phyloP scores from a whole-genome alignment of 2,888 invertebrate genomes.

The Lepetodrilus schrolli region DNA sequence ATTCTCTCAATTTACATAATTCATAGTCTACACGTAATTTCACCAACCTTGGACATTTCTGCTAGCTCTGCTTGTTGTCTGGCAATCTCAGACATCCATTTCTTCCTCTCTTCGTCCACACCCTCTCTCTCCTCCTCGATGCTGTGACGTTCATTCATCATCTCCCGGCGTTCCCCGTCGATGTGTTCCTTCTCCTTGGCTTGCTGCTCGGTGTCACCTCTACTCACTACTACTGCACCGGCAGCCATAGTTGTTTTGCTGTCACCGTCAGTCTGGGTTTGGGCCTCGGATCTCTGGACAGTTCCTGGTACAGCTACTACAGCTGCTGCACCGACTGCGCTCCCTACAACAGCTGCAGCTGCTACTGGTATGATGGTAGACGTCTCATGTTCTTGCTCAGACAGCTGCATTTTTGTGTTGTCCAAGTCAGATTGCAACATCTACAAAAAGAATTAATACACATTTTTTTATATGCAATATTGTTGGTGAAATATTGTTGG shows the following conservation, averaged over 20 bases:
- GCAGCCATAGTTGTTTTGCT: constrained; percentile 6
- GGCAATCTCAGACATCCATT: constrained; percentile 54
- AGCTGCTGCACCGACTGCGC: constrained; percentile 33
- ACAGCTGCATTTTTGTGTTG: constrained; percentile 4
- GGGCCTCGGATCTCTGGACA: neutral
- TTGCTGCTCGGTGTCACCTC: constrained; percentile 49
- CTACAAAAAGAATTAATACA: neutral
- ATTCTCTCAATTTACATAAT: too few relatives aligned
- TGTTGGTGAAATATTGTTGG: too few relatives aligned
- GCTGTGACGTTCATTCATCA: constrained; percentile 49
- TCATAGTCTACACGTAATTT: too few relatives aligned
- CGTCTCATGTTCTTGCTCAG: neutral
- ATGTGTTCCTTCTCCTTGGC: constrained; percentile 50
- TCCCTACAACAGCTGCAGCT: constrained; percentile 39
- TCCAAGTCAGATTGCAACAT: neutral
- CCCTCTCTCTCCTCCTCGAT: constrained; percentile 52
- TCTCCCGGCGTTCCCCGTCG: constrained; percentile 47
- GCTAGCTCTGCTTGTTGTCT: constrained; percentile 51
- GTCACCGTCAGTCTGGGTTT: neutral
- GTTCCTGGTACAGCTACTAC: neutral
- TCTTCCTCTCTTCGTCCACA: constrained; percentile 51
- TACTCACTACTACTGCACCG: constrained; percentile 38
- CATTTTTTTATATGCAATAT: too few relatives aligned
- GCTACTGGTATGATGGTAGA: constrained; percentile 33
- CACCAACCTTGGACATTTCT: constrained; percentile 47